Percentiles rank a stretch among this genome's conserved stretches.
phyloP scores from a whole-genome alignment of 2,797 vertebrate genomes.

The Otolemur crassicaudatus region DNA sequence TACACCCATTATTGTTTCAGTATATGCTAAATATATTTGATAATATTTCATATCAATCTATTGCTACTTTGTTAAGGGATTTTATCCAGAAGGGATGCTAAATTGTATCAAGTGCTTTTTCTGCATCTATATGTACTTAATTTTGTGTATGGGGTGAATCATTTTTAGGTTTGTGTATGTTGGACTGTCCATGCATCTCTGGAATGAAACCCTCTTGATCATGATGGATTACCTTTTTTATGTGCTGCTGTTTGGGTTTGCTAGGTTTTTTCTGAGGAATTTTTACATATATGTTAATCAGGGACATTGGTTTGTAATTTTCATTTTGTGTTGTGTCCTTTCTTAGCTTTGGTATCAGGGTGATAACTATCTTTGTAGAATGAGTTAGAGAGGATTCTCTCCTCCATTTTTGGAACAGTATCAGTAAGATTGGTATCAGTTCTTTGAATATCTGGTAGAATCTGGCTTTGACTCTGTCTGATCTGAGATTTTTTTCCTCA shows the following conservation, averaged over 20 bases:
- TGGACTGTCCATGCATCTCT: no score
- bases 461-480: background rate
- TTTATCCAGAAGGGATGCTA: background rate
- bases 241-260: no score
- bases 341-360: no score
- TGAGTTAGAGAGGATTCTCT: no score
- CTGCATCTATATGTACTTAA: background rate
- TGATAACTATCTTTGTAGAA: no score
- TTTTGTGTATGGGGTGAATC: background rate
- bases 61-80: background rate
- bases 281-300: no score
- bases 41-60: background rate
- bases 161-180: background rate
- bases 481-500: background rate
- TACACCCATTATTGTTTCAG: background rate
- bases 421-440: background rate
- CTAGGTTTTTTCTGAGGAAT: no score
- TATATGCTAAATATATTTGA: background rate
- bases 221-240: no score
- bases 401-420: background rate
- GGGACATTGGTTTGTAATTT: no score
- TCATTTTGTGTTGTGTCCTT: no score
- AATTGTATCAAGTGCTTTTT: background rate
- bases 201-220: no score
- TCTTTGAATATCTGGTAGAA: background rate